Evolutionary conservation across 2,888 invertebrate genomes (phyloP).

Genomic region (Folsomia candida): DNA sequence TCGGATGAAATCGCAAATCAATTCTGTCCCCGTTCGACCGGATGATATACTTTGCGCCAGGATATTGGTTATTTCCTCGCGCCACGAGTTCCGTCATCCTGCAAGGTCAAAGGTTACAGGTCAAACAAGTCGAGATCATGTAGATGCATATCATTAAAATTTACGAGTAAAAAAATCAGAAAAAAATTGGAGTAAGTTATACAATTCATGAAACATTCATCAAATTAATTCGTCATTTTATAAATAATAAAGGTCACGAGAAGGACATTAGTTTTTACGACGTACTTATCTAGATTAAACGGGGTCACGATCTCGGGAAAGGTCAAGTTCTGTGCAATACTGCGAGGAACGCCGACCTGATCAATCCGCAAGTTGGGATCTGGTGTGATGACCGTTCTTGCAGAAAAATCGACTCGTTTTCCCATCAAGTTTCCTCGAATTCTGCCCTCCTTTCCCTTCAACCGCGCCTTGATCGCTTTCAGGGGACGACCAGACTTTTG

Average conservation of each 20-base stretch:
- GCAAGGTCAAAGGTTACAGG: no score
- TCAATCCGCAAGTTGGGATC: constrained; percentile 92
- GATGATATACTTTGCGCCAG: constrained; percentile 99
- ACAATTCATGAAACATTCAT: no score
- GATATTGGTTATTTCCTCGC: constrained; percentile 97
- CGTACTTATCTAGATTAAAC: constrained; percentile 91
- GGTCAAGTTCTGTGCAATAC: constrained; percentile 97
- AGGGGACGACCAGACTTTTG: constrained; percentile 98
- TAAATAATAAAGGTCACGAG: neutral
- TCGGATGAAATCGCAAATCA: no score
- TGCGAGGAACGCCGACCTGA: constrained; percentile 95
- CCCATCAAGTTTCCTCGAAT: constrained; percentile 99
- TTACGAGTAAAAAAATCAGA: neutral
- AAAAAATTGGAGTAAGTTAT: neutral
- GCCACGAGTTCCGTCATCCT: no score
- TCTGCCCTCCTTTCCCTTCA: constrained; percentile 98
- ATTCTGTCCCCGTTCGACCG: no score
- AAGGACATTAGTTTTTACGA: no score
- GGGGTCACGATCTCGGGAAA: no score
- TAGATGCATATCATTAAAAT: no score
- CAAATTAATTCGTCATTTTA: neutral
- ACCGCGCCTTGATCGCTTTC: constrained; percentile 92
- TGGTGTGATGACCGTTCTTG: constrained; percentile 96
- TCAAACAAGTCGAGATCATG: no score
- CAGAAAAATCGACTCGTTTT: constrained; percentile 99